Evolutionary conservation across 2,888 invertebrate genomes (phyloP), one percentile per base, ranked within the genome.

Genomic region (Pyralis farinalis): DNA sequence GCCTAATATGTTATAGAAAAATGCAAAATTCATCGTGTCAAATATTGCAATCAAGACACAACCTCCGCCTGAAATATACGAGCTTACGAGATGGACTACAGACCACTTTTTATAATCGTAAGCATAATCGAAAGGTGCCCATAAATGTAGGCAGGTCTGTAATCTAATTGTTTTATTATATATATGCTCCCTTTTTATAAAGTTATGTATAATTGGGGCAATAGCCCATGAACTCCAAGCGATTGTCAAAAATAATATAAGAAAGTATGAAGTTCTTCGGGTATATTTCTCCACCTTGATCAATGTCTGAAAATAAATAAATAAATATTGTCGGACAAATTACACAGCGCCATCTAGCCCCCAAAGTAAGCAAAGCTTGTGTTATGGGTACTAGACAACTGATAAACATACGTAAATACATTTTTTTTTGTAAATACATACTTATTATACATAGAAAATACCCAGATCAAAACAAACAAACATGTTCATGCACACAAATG

Each of bases 121-220:
- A 20, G 53, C 53, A 22, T 67, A 68, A 28, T 71, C 65, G 16
- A 65, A 60, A 1, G 71, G 72, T 50, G 56, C 42, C 55, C 63
- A 57, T 9, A 68, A 12, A 12, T 66, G 67, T 0, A 65, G 20
- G 27, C 56, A 58, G 1, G 64, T 65, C 43, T 66, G 55, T 7
- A 68, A 46, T 3, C 44, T 53, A 3, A 41, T 38, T 0, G 68
- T 60, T 8, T 49, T 58, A 39, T 71, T 71, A 1, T 34, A 25
- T 3, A 65, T 50, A 1, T 34, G 40, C 8, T 59, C 57, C 20
- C 42, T 49, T 32, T 65, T 54, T 0, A 35, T 48, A 0, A 55
- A 34, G 33, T 64, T 71, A 34, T 66, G 58, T 0, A 52, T 3
- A 0, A 57, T 36, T 0, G 68, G 57, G 5, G 61, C 38, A 10